Conservation (phyloP, 92 coral and sea anemone species). For the Porites lobata region DNA sequence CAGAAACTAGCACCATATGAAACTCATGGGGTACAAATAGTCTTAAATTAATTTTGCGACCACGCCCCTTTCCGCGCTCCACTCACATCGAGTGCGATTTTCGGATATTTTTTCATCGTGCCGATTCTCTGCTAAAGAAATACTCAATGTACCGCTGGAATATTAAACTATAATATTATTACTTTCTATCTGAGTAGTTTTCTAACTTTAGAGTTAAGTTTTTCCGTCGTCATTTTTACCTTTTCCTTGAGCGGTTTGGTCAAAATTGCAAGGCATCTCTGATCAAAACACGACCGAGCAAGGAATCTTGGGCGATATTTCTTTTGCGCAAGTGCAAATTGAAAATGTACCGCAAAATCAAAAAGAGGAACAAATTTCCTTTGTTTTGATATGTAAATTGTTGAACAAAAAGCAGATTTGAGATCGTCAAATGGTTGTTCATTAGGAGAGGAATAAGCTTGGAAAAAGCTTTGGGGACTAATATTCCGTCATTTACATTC, state of each 20-base stretch:
- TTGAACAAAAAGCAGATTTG: background rate
- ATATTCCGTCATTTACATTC: constrained; percentile 36
- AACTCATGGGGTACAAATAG: constrained; percentile 38
- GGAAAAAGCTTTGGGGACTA: background rate
- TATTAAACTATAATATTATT: background rate
- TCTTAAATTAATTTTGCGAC: constrained; percentile 2
- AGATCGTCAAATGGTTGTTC: background rate
- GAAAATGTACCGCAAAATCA: too few relatives aligned
- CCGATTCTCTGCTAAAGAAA: background rate
- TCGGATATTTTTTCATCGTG: constrained; percentile 4
- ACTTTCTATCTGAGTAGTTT: background rate
- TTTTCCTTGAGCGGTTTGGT: background rate
- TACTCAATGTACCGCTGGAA: background rate
- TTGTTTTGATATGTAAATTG: constrained; percentile 20
- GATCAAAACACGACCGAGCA: constrained; percentile 14
- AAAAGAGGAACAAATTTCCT: background rate
- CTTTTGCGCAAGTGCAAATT: too few relatives aligned
- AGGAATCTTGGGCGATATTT: background rate
- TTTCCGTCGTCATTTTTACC: constrained; percentile 30
- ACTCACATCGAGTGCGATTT: constrained; percentile 20
- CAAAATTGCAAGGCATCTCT: constrained; percentile 2
- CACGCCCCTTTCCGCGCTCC: constrained; percentile 25
- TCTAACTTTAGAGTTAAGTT: constrained; percentile 7
- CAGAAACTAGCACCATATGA: background rate
- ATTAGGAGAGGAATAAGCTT: background rate